Percentiles rank a stretch among this genome's conserved stretches.
These are phyloP conservation scores for Orchestia grillus DNA, from an alignment of 1,140 invertebrate genomes.

Conservation along the genomic window DNA sequence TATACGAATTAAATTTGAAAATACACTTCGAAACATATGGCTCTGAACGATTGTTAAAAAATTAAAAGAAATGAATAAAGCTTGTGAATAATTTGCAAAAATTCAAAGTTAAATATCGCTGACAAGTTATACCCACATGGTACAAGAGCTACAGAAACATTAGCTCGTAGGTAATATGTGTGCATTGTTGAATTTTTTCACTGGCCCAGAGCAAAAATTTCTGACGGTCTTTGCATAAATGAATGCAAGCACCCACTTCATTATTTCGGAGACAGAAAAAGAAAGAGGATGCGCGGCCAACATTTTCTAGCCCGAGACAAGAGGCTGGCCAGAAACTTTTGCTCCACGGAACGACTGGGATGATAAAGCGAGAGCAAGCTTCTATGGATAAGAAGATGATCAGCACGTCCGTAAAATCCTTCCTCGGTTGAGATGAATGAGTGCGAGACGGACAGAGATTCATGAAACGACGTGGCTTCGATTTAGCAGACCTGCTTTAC, in stretches of 20 bases:
- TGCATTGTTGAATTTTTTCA: background rate
- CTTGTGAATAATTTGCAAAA: no score
- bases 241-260: background rate
- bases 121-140: no score
- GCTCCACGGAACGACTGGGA: background rate
- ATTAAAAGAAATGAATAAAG: no score
- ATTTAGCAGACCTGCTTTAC: background rate
- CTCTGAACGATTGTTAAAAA: no score
- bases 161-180: background rate
- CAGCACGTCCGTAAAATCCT: background rate
- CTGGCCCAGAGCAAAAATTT: background rate
- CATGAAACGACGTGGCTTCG: background rate
- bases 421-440: background rate
- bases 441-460: background rate
- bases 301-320: background rate
- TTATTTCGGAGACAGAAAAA: background rate
- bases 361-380: background rate
- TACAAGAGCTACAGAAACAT: no score
- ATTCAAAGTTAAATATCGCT: no score
- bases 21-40: no score
- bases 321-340: background rate
- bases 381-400: background rate
- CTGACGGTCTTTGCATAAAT: background rate
- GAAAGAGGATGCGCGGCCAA: background rate
- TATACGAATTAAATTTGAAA: no score